Conservation (phyloP, 2,797 vertebrate species). For the Buceros bicornis region DNA sequence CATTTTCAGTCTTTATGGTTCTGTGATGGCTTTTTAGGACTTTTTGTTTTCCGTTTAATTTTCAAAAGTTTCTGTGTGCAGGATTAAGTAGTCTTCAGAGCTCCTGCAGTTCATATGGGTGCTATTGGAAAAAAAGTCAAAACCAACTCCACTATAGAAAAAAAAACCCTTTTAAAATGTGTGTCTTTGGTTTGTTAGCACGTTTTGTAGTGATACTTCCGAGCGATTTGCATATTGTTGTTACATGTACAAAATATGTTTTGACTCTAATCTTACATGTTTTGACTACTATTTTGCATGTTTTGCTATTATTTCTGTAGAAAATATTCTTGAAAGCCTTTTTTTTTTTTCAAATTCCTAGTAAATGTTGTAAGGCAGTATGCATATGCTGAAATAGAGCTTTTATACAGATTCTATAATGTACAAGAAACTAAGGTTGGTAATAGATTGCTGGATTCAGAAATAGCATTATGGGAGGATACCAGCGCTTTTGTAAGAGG, state of each 20-base stretch:
- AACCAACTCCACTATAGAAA: rapidly evolving
- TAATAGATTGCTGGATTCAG: background rate
- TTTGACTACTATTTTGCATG: rapidly evolving
- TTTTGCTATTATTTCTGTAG: background rate
- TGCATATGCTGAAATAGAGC: background rate
- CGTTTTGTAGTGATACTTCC: background rate
- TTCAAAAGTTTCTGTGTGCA: background rate
- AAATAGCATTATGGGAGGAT: background rate
- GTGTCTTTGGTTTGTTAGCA: background rate
- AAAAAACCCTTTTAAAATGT: background rate
- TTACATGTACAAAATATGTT: background rate
- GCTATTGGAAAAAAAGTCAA: background rate
- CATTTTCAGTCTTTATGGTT: background rate
- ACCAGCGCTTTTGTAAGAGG: background rate
- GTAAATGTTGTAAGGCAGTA: background rate
- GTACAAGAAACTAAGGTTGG: background rate
- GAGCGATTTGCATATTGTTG: background rate
- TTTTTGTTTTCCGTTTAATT: background rate
- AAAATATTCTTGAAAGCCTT: background rate
- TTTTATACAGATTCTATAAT: background rate
- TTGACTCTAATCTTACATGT: background rate
- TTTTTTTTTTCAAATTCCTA: rapidly evolving
- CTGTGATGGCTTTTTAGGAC: rapidly evolving
- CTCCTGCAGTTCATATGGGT: background rate
- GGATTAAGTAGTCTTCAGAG: background rate